Conservation (phyloP, 1,140 invertebrate genomes). For the Subanguina moxae region DNA sequence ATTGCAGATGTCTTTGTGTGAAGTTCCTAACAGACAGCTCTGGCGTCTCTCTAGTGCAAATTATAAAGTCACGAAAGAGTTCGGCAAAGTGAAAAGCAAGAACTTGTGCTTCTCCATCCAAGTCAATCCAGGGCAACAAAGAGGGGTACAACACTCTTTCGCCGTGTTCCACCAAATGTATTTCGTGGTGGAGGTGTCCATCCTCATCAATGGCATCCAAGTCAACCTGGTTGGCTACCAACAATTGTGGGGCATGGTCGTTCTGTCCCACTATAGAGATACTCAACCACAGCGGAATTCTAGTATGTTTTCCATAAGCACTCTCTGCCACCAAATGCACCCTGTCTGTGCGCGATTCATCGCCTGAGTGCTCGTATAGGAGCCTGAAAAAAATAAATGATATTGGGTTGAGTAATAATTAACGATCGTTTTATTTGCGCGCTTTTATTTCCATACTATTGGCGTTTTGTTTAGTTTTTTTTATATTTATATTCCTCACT, state of each 20-base stretch:
- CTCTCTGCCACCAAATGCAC: constrained; percentile 47
- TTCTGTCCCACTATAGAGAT: constrained; percentile 49
- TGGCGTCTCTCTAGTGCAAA: constrained; percentile 26
- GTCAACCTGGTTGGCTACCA: not conserved
- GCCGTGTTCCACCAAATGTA: constrained; percentile 38
- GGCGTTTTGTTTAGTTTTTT: too few relatives aligned
- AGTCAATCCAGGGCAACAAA: constrained; percentile 48
- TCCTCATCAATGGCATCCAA: constrained; percentile 7
- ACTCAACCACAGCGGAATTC: constrained; percentile 51
- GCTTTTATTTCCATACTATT: too few relatives aligned
- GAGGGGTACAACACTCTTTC: constrained; percentile 46
- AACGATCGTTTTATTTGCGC: too few relatives aligned
- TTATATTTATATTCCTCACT: too few relatives aligned
- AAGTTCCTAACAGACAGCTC: constrained; percentile 45
- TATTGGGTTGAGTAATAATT: too few relatives aligned
- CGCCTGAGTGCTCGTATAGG: constrained; percentile 51
- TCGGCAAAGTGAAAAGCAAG: constrained; percentile 47
- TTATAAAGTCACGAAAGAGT: constrained; percentile 37
- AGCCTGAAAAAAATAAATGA: constrained; percentile 40
- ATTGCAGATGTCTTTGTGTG: constrained; percentile 42
- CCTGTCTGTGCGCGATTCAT: constrained; percentile 42
- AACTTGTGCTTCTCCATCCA: constrained; percentile 31
- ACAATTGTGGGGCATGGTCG: constrained; percentile 47
- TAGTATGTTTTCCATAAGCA: constrained; percentile 30
- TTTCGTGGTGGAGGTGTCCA: not conserved